phyloP scores from a whole-genome alignment of 2,888 invertebrate genomes.

The Lasioglossum villosulum region DNA sequence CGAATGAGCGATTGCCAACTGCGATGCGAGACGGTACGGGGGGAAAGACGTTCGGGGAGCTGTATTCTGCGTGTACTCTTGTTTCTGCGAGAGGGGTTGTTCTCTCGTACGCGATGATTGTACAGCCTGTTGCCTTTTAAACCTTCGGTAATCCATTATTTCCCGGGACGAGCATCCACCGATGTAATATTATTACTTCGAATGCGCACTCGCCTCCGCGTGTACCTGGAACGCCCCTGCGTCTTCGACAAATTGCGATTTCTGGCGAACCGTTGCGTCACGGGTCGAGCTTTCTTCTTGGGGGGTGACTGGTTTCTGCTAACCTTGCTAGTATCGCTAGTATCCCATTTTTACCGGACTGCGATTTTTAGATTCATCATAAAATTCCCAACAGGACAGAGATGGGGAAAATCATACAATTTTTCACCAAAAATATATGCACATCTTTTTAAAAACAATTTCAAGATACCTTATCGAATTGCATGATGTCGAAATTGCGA shows the following conservation, averaged over 20 bases:
- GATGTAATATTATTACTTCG: slow-evolving; percentile 7
- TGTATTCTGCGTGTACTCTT: slow-evolving; percentile 55
- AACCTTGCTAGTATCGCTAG: not conserved
- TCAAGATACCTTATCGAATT: not conserved
- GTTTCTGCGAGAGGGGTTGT: slow-evolving; percentile 51
- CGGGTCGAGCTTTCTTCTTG: not conserved
- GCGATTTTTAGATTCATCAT: not conserved
- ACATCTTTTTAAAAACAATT: not conserved
- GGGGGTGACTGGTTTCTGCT: not conserved
- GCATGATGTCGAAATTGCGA: no score
- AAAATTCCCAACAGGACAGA: not conserved
- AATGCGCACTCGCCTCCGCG: not conserved
- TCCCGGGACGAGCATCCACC: not conserved
- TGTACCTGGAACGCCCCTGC: not conserved
- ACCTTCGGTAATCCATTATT: slow-evolving; percentile 7
- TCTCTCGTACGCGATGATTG: not conserved
- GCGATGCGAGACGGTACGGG: slow-evolving; percentile 71
- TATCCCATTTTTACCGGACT: not conserved
- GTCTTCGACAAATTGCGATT: not conserved
- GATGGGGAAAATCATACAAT: no score
- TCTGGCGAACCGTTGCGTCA: not conserved
- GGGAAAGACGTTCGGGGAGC: slow-evolving; percentile 53
- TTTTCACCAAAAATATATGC: no score
- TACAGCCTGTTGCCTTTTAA: slow-evolving; percentile 6
- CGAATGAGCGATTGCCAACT: slow-evolving; percentile 81